A percentile compares a stretch with the other conserved stretches of the same genome.
Evolutionary conservation across 2,888 invertebrate genomes (phyloP).

Genomic region (Lasiommata megera): DNA sequence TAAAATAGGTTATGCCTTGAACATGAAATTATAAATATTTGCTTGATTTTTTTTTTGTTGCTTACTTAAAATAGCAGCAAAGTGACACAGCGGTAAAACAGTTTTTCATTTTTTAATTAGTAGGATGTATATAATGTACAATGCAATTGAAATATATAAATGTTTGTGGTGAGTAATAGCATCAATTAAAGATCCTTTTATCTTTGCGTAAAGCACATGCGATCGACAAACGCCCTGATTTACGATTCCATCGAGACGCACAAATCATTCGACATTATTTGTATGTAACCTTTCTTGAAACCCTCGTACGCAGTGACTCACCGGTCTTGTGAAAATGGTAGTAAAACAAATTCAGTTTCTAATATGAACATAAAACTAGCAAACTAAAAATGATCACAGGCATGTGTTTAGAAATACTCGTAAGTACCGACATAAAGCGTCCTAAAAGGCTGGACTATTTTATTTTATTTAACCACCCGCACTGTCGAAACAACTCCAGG

Average conservation of each 20-base stretch:
- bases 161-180: neutral
- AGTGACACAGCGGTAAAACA: too few relatives aligned
- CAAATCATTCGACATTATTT: slow-evolving; percentile 66
- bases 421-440: neutral
- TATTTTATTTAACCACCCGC: slow-evolving; percentile 8
- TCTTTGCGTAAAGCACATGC: slow-evolving; percentile 47
- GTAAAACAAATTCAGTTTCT: neutral
- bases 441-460: slow-evolving; percentile 4
- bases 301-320: slow-evolving; percentile 3
- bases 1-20: too few relatives aligned
- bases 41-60: too few relatives aligned
- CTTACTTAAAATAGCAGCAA: too few relatives aligned
- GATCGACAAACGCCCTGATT: slow-evolving; percentile 58
- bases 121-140: too few relatives aligned
- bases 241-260: slow-evolving; percentile 56
- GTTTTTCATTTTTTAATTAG: too few relatives aligned
- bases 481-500: slow-evolving; percentile 36
- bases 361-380: neutral
- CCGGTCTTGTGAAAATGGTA: neutral
- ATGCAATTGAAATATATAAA: too few relatives aligned
- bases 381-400: neutral
- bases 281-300: slow-evolving; percentile 31
- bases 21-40: too few relatives aligned
- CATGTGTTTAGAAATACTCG: neutral
- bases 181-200: neutral